These are phyloP conservation scores for Didymodactylos carnosus DNA, from an alignment of 2,888 invertebrate species.

Conservation along the genomic window DNA sequence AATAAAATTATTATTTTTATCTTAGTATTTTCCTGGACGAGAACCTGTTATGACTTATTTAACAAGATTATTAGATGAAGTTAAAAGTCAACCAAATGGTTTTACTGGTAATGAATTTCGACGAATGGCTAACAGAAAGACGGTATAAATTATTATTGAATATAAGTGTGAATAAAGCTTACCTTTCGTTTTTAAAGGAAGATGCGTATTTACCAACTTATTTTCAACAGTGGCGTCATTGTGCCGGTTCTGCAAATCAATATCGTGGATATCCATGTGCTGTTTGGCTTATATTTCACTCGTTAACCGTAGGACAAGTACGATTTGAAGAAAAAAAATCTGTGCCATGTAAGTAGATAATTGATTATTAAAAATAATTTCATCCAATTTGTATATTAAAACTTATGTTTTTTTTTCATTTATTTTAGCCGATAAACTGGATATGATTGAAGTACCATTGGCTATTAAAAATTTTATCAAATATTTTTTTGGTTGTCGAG, in stretches of 20 bases:
- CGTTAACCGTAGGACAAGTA: conserved; percentile 55
- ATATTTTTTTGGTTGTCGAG: conserved; percentile 75
- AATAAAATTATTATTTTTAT: background rate
- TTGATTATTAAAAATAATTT: background rate
- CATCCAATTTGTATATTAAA: background rate
- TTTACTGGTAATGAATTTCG: background rate
- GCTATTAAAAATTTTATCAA: conserved; percentile 70
- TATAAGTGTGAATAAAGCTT: no score
- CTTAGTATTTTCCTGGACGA: conserved; percentile 2
- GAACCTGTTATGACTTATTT: background rate
- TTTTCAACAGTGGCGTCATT: conserved; percentile 38
- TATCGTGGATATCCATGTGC: conserved; percentile 77
- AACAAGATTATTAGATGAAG: background rate
- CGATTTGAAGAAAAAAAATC: no score
- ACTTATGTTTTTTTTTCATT: background rate
- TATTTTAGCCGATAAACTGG: background rate
- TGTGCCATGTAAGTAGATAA: no score
- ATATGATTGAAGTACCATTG: conserved; percentile 22
- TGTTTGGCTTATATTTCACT: conserved; percentile 81
- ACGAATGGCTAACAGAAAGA: background rate
- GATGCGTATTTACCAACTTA: background rate
- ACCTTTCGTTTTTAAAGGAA: no score
- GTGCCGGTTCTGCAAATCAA: conserved; percentile 53
- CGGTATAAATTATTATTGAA: no score
- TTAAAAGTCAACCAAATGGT: background rate